Evolutionary conservation across 2,113 vertebrate species (phyloP), one percentile per base, ranked within the genome.

Genomic region (Limanda limanda): DNA sequence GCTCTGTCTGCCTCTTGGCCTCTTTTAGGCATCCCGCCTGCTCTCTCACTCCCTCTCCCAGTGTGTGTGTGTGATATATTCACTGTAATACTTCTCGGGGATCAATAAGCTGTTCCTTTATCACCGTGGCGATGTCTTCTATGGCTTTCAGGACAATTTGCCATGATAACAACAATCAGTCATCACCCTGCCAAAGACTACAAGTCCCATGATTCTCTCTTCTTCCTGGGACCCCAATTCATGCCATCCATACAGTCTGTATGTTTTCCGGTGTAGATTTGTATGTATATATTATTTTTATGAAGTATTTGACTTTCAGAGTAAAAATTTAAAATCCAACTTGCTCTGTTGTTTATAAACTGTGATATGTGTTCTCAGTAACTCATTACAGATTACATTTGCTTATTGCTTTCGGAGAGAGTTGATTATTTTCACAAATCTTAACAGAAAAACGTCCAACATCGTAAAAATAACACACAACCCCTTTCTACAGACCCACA

Each of bases 71-170:
- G 27, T 95, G 95, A 97, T 96, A 96, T 96, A 96, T 96, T 97
- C 95, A 96, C 95, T 96, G 95, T 96, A 98, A 97, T 97, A 96
- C 96, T 96, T 97, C 94, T 93, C 93, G 93, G 93, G 95, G 95
- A 99, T 98, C 97, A 96, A 98, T 99, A 98, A 89, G 91, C 91
- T 92, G 85, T 91, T 96, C 94, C 94, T 95, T 97, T 96, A 96
- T 95, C 94, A 93, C 92, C 66, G 83, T 88, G 83, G 83, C 88
- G 92, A 95, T 93, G 95, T 95, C 95, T 95, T 79, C 94, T 96
- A 96, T 95, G 95, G 96, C 95, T 96, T 97, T 95, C 94, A 93
- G 93, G 94, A 95, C 95, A 96, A 96, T 96, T 97, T 96, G 94
- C 95, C 95, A 96, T 89, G 73, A 95, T 96, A 96, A 97, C 96